These are phyloP conservation scores for Patiria pectinifera DNA, from an alignment of 53 echinoderm and acorn worm species.

Conservation along the genomic window DNA sequence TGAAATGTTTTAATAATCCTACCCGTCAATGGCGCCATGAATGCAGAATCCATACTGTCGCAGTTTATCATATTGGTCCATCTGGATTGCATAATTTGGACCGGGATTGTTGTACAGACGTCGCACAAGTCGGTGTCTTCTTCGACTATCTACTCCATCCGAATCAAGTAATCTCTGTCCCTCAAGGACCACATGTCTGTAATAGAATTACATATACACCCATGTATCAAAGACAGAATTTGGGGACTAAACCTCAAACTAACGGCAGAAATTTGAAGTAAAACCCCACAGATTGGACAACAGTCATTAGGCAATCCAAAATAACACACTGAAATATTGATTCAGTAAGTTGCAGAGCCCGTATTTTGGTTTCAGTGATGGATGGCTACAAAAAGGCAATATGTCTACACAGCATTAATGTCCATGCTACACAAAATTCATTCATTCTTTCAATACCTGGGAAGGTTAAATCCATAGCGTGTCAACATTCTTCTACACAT, in stretches of 20 bases:
- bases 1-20: not conserved
- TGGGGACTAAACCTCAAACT: not conserved
- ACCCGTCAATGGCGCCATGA: constrained; percentile 81
- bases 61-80: constrained; percentile 48
- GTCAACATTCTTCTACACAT: not conserved
- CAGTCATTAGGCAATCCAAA: too few relatives aligned
- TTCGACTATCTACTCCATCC: constrained; percentile 20
- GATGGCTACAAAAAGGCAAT: not conserved
- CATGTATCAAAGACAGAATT: not conserved
- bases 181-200: constrained; percentile 10
- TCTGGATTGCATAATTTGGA: constrained; percentile 30
- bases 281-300: too few relatives aligned
- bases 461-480: not conserved
- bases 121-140: constrained; percentile 21
- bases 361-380: too few relatives aligned
- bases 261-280: not conserved
- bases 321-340: too few relatives aligned
- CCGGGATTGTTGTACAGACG: constrained; percentile 21
- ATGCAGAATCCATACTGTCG: constrained; percentile 75
- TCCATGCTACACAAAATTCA: too few relatives aligned
- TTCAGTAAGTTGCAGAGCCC: too few relatives aligned
- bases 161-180: constrained; percentile 15
- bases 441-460: not conserved
- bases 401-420: not conserved
- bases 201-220: not conserved